Conservation (phyloP, 2,113 vertebrate genomes). For the Poeciliopsis occidentalis region DNA sequence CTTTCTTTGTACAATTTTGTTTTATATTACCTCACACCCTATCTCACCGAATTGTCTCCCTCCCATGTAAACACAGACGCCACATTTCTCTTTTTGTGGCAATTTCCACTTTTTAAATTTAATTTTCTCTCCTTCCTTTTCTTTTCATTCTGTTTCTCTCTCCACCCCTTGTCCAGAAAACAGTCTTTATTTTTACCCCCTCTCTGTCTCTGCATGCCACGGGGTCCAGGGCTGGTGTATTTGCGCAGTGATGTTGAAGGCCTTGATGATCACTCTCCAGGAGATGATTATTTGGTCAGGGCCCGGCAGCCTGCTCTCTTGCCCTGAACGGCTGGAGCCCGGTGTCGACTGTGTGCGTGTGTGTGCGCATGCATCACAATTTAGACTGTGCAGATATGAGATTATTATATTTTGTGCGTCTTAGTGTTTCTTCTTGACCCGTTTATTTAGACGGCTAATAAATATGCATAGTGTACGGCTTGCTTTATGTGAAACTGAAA, state of each 20-base stretch:
- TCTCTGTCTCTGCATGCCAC: slow-evolving; percentile 48
- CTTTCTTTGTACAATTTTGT: slow-evolving; percentile 3
- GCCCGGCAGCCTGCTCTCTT: slow-evolving; percentile 65
- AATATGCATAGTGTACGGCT: slow-evolving; percentile 43
- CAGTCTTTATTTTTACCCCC: slow-evolving; percentile 58
- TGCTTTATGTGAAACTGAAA: neutral
- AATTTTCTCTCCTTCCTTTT: slow-evolving; percentile 17
- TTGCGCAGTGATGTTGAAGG: slow-evolving; percentile 73
- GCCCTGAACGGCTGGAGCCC: slow-evolving; percentile 67
- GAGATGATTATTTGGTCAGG: slow-evolving; percentile 79
- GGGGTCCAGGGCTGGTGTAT: slow-evolving; percentile 68
- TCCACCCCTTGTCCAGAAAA: slow-evolving; percentile 55
- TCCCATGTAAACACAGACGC: slow-evolving; percentile 14
- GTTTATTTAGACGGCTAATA: slow-evolving; percentile 37
- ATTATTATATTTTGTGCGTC: slow-evolving; percentile 32
- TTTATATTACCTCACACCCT: slow-evolving; percentile 3
- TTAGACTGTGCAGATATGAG: slow-evolving; percentile 12
- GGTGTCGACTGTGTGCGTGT: slow-evolving; percentile 35
- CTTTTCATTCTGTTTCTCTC: slow-evolving; percentile 36
- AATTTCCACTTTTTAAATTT: slow-evolving; percentile 63
- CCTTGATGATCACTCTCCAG: slow-evolving; percentile 75
- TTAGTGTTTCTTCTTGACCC: slow-evolving; percentile 12
- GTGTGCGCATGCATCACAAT: slow-evolving; percentile 15
- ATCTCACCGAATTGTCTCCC: slow-evolving; percentile 11
- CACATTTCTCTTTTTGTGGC: slow-evolving; percentile 29